phyloP scores from a whole-genome alignment of 2,888 invertebrate genomes.

The Eilema griseolum region DNA sequence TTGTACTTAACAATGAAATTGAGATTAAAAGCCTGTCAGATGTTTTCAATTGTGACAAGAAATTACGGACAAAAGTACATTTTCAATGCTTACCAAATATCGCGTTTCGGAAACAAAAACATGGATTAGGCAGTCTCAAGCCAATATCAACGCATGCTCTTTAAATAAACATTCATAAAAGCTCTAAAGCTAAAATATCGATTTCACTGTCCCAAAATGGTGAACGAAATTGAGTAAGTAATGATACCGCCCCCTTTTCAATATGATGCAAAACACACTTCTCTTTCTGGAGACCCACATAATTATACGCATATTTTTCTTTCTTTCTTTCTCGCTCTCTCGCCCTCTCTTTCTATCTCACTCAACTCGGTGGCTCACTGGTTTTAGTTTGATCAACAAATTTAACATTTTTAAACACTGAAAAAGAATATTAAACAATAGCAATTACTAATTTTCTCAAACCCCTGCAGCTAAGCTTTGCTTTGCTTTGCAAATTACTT shows the following conservation, averaged over 20 bases:
- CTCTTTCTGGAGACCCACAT: neutral
- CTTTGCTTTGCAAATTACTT: too few relatives aligned
- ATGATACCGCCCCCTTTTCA: neutral
- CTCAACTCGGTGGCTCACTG: too few relatives aligned
- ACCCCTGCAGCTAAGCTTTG: too few relatives aligned
- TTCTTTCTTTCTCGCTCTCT: neutral
- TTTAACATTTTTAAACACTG: neutral
- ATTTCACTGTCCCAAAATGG: conserved; percentile 26
- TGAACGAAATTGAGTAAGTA: conserved; percentile 11
- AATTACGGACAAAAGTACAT: conserved; percentile 25
- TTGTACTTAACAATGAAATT: neutral
- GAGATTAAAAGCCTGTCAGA: neutral
- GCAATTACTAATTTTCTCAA: too few relatives aligned
- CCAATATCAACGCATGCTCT: conserved; percentile 28
- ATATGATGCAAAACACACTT: neutral
- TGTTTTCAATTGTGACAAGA: neutral
- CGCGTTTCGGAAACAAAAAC: conserved; percentile 33
- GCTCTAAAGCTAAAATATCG: conserved; percentile 23
- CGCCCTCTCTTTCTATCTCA: neutral
- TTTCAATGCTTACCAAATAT: conserved; percentile 31
- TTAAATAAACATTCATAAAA: conserved; percentile 34
- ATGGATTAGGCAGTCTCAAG: conserved; percentile 25
- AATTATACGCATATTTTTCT: neutral
- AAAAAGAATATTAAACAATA: neutral
- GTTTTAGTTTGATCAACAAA: too few relatives aligned